Evolutionary conservation across 1,140 invertebrate species (phyloP).

Genomic region (Brachionus koreanus): DNA sequence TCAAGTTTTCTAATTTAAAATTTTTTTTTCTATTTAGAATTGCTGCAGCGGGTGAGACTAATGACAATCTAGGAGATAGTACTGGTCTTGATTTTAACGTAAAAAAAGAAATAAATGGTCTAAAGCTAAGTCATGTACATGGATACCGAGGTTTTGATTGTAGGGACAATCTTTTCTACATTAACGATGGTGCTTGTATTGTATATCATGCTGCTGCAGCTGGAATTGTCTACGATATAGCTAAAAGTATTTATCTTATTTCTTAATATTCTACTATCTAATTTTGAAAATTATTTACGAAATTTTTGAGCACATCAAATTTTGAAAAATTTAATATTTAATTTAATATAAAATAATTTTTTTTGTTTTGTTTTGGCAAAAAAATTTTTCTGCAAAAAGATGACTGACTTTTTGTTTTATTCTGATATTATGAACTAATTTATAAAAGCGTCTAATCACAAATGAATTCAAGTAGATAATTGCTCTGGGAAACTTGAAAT

Average conservation of each 20-base stretch:
- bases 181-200: constrained; percentile 57
- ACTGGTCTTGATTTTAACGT: constrained; percentile 9
- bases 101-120: constrained; percentile 49
- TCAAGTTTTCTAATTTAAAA: not conserved
- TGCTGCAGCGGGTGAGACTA: not conserved
- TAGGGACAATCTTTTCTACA: constrained; percentile 56
- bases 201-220: constrained; percentile 59
- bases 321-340: too few relatives aligned
- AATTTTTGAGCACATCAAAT: too few relatives aligned
- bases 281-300: too few relatives aligned
- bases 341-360: too few relatives aligned
- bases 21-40: not conserved
- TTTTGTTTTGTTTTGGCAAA: too few relatives aligned
- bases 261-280: too few relatives aligned
- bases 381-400: too few relatives aligned
- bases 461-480: too few relatives aligned
- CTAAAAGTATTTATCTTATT: constrained; percentile 49
- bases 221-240: constrained; percentile 57
- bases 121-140: constrained; percentile 56
- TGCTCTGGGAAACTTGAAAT: too few relatives aligned
- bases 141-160: constrained; percentile 60
- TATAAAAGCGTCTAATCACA: too few relatives aligned
- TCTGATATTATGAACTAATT: too few relatives aligned
- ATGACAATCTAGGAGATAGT: not conserved
- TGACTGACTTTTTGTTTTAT: too few relatives aligned